Evolutionary conservation across 1,140 invertebrate species (phyloP), one percentile per base, ranked within the genome.

Genomic region (Belonocnema kinseyi): DNA sequence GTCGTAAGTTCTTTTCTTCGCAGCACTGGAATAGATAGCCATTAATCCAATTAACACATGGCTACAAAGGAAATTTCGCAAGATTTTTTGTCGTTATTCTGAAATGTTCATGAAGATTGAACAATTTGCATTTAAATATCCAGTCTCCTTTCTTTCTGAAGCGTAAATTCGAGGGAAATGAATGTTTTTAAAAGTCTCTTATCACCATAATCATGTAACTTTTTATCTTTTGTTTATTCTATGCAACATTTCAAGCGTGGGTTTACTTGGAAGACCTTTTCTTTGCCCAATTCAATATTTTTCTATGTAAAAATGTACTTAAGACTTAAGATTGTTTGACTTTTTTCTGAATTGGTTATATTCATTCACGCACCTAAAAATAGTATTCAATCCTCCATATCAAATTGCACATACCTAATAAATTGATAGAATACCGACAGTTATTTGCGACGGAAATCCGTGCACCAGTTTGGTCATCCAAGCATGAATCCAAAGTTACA

Each of bases 401-500:
- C 14, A 26, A 61, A 26, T 26, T 26, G 26, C 58, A 61, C 10
- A 46, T 1, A 46, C 8, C 40, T 46, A 46, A 46, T 33, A 61
- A 14, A 61, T 26, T 26, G 58, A 26, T 13, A 26, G 21, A 14
- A 13, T 13, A 33, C 14, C 4, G 56, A 58, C 26, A 33, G 26
- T 13, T 14, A 0, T 19, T 56, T 56, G 21, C 26, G 61, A 66
- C 61, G 61, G 61, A 66, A 66, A 16, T 46, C 40, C 40, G 40
- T 66, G 61, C 33, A 40, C 33, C 61, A 40, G 61, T 13, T 66
- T 16, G 14, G n/a, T 33, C 61, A 66, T 14, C 21, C 61, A 40
- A 66, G 26, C 61, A 66, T 66, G 26, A 66, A 66, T 40, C 26
- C 61, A 66, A 33, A 66, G 16, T 66, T 40, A 66, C 61, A 66